Conservation (phyloP, 2,888 invertebrate genomes). For the Synanthedon andrenaeformis region DNA sequence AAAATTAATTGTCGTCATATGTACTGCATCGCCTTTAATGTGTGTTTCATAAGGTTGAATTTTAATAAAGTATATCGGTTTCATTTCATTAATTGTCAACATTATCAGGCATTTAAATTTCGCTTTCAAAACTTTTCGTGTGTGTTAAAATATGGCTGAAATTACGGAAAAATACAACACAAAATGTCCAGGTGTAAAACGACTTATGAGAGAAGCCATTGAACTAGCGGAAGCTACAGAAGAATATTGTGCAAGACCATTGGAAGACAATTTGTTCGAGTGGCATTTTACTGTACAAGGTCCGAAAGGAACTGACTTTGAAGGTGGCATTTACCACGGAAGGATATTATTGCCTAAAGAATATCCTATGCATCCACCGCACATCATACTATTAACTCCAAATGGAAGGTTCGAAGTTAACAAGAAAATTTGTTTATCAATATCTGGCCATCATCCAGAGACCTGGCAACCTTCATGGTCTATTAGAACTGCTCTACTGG, state of each 20-base stretch:
- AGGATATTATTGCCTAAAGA: slow-evolving; percentile 91
- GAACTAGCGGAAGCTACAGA: slow-evolving; percentile 90
- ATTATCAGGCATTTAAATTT: too few relatives aligned
- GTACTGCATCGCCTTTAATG: too few relatives aligned
- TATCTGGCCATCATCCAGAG: slow-evolving; percentile 97
- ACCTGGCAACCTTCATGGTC: slow-evolving; percentile 99
- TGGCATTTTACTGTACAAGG: slow-evolving; percentile 98
- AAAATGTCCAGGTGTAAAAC: slow-evolving; percentile 85
- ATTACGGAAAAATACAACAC: slow-evolving; percentile 62
- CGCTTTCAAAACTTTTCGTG: too few relatives aligned
- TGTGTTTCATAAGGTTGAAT: too few relatives aligned
- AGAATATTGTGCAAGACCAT: slow-evolving; percentile 88
- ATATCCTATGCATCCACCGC: slow-evolving; percentile 98
- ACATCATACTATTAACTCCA: slow-evolving; percentile 91
- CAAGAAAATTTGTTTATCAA: slow-evolving; percentile 95
- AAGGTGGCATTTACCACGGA: slow-evolving; percentile 92
- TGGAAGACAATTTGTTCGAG: slow-evolving; percentile 96
- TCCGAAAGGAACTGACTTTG: slow-evolving; percentile 89
- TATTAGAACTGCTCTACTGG: slow-evolving; percentile 90
- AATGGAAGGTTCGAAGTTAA: slow-evolving; percentile 94
- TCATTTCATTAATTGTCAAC: too few relatives aligned
- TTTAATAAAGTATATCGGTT: too few relatives aligned
- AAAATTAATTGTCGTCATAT: too few relatives aligned
- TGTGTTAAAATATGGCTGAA: slow-evolving; percentile 33
- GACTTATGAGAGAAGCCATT: slow-evolving; percentile 91